Evolutionary conservation across 1,140 invertebrate genomes (phyloP), one percentile per base, ranked within the genome.

Genomic region (Leptonema lineaticorne): DNA sequence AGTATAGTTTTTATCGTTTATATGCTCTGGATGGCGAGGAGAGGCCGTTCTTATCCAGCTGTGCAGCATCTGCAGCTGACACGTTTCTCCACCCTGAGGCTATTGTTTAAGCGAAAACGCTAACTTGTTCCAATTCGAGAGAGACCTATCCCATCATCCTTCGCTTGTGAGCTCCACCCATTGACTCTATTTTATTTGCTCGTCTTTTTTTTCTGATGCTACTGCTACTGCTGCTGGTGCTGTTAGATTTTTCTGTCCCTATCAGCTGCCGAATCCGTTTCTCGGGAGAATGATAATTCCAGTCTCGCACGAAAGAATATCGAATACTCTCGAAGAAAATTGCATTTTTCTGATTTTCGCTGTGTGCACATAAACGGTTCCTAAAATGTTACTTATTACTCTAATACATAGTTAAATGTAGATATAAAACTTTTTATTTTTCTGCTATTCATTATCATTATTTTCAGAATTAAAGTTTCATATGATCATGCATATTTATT

Each of bases 51-150:
- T 58, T 58, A 58, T 58, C 58, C 29, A 16, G 58, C 9, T 26
- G 11, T 50, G 62, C 62, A 53, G 62, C 62, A 30, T 50, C 62
- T 64, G 62, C 46, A 64, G 45, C 27, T 29, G 62, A 64, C 62
- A 64, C 4, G 62, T 20, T 48, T 20, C 18, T 8, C 46, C 16
- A n/a, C 46, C n/a, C 46, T n/a, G 46, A 20, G 30, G 33, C 59
- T 28, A 64, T 64, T 64, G 62, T 64, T 64, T 64, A 64, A 64
- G 62, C 45, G 62, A 64, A 64, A 64, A 64, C 62, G 62, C 45
- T 64, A 64, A 64, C 62, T 64, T 64, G 62, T 64, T 50, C 62
- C 46, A 64, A 48, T 50, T 64, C 62, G 62, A 53, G 50, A n/a
- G n/a, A 26, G 50, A 64, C 62, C 45, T 29, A 50, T 64, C 62